Conservation (phyloP, 2,113 vertebrate genomes). For the Crotalus helleri region DNA sequence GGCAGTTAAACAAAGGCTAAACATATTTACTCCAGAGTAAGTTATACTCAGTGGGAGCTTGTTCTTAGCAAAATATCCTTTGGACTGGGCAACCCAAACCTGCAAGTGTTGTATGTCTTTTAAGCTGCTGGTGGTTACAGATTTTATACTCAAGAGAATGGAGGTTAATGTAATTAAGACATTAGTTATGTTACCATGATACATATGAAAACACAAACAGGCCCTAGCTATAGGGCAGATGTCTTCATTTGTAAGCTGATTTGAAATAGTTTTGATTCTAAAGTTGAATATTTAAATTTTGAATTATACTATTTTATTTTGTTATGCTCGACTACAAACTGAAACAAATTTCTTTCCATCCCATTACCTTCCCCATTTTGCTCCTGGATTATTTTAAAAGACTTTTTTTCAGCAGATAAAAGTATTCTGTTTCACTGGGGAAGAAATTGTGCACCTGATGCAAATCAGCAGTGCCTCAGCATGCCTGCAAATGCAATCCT, state of each 20-base stretch:
- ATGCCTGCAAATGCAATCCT: background rate
- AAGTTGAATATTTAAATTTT: background rate
- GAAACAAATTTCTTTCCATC: background rate
- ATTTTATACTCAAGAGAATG: background rate
- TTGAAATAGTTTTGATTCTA: background rate
- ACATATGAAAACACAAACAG: background rate
- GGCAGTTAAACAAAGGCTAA: constrained; percentile 10
- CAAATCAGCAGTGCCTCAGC: background rate
- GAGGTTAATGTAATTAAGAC: background rate
- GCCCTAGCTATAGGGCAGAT: background rate
- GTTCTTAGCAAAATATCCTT: background rate
- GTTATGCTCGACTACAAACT: background rate
- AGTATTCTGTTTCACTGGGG: background rate
- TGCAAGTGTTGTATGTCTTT: background rate
- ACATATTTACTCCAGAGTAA: background rate
- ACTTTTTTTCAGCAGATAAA: background rate
- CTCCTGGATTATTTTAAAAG: background rate
- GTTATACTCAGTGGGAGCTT: background rate
- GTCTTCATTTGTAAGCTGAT: background rate
- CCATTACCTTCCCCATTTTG: no score
- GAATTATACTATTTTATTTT: background rate
- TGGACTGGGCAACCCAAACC: background rate
- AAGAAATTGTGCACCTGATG: background rate
- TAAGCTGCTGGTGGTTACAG: background rate
- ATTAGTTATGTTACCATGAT: background rate